Base-by-base conservation (phyloP, 2,888 invertebrate species). In the Strigamia maritima region DNA sequence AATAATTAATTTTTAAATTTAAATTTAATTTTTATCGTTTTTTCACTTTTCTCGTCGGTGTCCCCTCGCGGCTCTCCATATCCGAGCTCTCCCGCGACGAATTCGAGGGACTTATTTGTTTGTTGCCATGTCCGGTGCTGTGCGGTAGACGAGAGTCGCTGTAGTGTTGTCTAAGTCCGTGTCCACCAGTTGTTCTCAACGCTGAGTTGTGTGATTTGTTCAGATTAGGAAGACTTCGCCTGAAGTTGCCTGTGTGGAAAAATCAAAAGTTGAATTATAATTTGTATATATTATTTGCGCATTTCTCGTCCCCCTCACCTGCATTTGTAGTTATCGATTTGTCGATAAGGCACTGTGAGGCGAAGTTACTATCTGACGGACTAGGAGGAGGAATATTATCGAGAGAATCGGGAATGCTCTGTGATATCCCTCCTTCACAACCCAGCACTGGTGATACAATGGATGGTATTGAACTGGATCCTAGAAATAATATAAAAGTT, bases 361-460 rank as follows among this genome's bases (percentile, higher is more conserved):
- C 83, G 81, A 84, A 84, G 8, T 85, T 85, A 82, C 85, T 85
- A 76, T 84, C 85, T 7, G 85, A 84, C 14, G 85, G 85, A 82
- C 84, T 85, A 60, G 82, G 82, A 77, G 83, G 82, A 26, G 26
- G 26, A 12, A 54, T 49, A 77, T 77, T 38, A 77, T 77, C 77
- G 24, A 77, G 35, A 60, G 60, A 77, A 24, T 77, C 77, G 26
- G 77, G 60, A 24, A 54, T 77, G 35, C 49, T 77, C 35, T 77
- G 77, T 19, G 75, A 31, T 16, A 75, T 38, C 75, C 31, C 31
- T 31, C 35, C 75, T 75, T 75, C 75, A 19, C 31, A 75, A 38
- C 75, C 75, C 31, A 38, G 31, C n/a, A 75, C 75, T 35, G 75
- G 75, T 19, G 75, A 75, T 28, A 26, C 26, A 14, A 19, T 38